Evolutionary conservation across 1,140 invertebrate genomes (phyloP).

Genomic region (Gryllus bimaculatus): DNA sequence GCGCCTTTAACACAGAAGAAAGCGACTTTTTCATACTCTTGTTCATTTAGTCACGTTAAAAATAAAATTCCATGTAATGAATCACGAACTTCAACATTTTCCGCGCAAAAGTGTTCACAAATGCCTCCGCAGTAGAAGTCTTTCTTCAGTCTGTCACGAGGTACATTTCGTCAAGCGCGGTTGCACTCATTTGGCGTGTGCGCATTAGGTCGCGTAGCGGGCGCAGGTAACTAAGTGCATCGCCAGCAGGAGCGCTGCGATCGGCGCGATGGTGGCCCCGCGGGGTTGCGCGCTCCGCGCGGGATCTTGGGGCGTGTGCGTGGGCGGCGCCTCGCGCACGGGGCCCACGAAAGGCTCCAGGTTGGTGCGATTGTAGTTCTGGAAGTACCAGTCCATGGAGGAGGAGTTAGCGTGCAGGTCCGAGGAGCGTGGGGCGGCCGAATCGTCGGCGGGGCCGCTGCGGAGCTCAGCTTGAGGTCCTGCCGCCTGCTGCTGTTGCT

Average conservation of each 20-base stretch:
- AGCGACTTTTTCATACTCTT: no score
- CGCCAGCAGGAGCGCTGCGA: neutral
- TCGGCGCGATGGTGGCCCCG: neutral
- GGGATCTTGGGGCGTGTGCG: no score
- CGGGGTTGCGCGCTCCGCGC: neutral
- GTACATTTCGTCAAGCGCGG: no score
- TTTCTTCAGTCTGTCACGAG: no score
- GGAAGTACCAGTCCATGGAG: slow-evolving; percentile 64
- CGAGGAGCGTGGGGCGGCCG: slow-evolving; percentile 20
- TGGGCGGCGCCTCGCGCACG: slow-evolving; percentile 16
- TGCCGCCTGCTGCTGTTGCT: slow-evolving; percentile 23
- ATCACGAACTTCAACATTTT: no score
- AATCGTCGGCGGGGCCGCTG: slow-evolving; percentile 24
- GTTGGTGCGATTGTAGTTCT: slow-evolving; percentile 63
- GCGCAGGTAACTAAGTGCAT: neutral
- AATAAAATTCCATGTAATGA: no score
- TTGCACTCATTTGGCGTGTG: neutral
- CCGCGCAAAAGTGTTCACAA: no score
- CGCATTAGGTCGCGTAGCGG: neutral
- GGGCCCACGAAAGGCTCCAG: slow-evolving; percentile 53
- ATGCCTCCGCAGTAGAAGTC: no score
- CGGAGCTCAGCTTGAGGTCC: slow-evolving; percentile 19
- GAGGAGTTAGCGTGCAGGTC: slow-evolving; percentile 32
- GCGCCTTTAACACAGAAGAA: no score
- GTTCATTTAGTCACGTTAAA: no score